A percentile compares a stretch with the other conserved stretches of the same genome.
Evolutionary conservation across 2,797 vertebrate species (phyloP).

Genomic region (Takifugu rubripes): DNA sequence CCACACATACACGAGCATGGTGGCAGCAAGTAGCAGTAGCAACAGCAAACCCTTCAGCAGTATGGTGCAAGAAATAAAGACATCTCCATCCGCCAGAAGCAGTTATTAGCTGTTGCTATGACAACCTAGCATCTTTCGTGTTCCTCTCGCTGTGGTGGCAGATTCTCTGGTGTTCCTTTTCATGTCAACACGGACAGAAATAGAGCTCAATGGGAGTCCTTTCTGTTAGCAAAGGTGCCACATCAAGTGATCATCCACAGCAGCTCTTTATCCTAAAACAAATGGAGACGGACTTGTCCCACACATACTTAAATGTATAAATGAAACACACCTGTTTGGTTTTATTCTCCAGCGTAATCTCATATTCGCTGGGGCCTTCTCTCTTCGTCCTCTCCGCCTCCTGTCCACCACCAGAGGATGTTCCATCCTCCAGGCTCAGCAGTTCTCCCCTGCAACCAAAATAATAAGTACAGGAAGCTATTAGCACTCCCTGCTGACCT

Average conservation of each 20-base stretch:
- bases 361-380: constrained; percentile 74
- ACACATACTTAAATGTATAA: constrained; percentile 9
- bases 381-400: constrained; percentile 64
- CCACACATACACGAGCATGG: constrained; percentile 17
- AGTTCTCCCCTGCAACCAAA: constrained; percentile 57
- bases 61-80: constrained; percentile 65
- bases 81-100: constrained; percentile 63
- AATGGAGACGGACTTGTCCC: constrained; percentile 12
- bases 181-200: constrained; percentile 65
- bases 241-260: constrained; percentile 39
- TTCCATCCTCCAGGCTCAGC: constrained; percentile 72
- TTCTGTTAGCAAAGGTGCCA: constrained; percentile 37
- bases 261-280: constrained; percentile 10
- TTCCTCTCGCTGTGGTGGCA: constrained; percentile 53
- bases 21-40: constrained; percentile 33
- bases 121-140: constrained; percentile 69
- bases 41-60: constrained; percentile 51
- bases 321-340: constrained; percentile 68
- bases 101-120: constrained; percentile 77
- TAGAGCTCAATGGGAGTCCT: constrained; percentile 56
- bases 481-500: constrained; percentile 40
- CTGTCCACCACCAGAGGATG: constrained; percentile 58
- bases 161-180: constrained; percentile 58
- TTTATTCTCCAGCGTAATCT: constrained; percentile 72
- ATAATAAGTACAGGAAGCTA: constrained; percentile 31